phyloP scores from a whole-genome alignment of 2,113 vertebrate genomes.

The Beaufortia kweichowensis region DNA sequence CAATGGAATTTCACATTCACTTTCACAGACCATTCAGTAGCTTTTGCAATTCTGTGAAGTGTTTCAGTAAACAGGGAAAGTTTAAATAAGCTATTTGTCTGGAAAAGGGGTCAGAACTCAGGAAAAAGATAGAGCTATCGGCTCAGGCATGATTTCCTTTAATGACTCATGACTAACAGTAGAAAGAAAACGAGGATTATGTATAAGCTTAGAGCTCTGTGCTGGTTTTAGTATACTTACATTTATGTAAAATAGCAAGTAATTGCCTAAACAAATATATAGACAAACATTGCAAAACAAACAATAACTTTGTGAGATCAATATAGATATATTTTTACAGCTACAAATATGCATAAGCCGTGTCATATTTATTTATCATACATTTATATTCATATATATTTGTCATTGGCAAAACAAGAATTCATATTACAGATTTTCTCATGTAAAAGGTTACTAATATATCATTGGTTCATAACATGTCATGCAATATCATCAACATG shows the following conservation, averaged over 20 bases:
- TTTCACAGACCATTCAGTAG: slow-evolving; percentile 30
- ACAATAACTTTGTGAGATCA: not conserved
- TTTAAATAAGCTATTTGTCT: slow-evolving; percentile 23
- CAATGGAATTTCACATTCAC: slow-evolving; percentile 2
- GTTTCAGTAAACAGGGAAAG: not conserved
- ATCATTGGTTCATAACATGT: slow-evolving; percentile 17
- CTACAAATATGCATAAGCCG: too few species aligned
- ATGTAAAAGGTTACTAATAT: slow-evolving; percentile 19
- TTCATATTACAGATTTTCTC: not conserved
- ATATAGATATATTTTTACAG: too few species aligned
- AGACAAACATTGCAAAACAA: not conserved
- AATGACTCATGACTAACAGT: slow-evolving; percentile 50
- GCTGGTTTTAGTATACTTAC: not conserved
- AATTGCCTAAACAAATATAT: not conserved
- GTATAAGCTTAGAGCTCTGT: not conserved
- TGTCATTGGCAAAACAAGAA: not conserved
- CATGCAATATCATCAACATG: not conserved
- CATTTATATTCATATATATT: not conserved
- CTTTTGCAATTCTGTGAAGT: slow-evolving; percentile 47
- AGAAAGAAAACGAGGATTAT: not conserved
- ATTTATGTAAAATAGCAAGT: too few species aligned
- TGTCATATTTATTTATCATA: too few species aligned
- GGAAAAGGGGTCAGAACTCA: slow-evolving; percentile 34
- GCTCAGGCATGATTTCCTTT: slow-evolving; percentile 46
- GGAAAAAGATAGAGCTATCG: slow-evolving; percentile 53